Conservation (phyloP, 2,888 invertebrate genomes). For the Stenichneumon culpator region DNA sequence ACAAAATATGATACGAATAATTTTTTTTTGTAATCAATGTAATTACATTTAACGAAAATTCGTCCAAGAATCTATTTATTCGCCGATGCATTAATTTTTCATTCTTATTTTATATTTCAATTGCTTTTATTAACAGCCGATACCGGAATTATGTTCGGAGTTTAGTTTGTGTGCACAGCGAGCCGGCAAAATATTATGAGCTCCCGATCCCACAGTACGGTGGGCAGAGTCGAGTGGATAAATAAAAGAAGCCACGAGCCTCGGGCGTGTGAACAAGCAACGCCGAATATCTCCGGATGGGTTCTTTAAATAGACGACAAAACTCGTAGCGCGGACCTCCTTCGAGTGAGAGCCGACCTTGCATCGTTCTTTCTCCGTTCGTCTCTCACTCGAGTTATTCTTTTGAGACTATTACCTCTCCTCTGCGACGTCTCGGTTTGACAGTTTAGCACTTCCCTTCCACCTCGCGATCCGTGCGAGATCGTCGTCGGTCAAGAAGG, state of each 20-base stretch:
- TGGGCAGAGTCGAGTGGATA: slow-evolving; percentile 17
- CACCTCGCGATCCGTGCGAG: neutral
- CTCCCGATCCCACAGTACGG: neutral
- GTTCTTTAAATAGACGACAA: slow-evolving; percentile 65
- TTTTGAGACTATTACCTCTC: slow-evolving; percentile 8
- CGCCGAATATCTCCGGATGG: slow-evolving; percentile 56
- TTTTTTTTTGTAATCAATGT: neutral
- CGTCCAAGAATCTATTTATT: neutral
- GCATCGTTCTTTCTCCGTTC: slow-evolving; percentile 28
- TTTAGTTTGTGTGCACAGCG: neutral
- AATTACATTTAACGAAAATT: too few species aligned
- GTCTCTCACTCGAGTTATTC: slow-evolving; percentile 46
- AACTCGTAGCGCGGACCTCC: slow-evolving; percentile 60
- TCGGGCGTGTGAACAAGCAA: slow-evolving; percentile 49
- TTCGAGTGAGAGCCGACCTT: slow-evolving; percentile 65
- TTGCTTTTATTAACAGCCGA: neutral
- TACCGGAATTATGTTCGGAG: neutral
- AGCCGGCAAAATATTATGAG: neutral
- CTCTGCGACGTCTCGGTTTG: slow-evolving; percentile 6
- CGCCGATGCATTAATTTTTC: too few species aligned
- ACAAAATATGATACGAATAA: neutral
- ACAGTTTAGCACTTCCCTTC: slow-evolving; percentile 5
- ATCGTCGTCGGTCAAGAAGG: slow-evolving; percentile 20
- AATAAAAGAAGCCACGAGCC: slow-evolving; percentile 32
- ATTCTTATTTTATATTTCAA: too few species aligned